Evolutionary conservation across 2,113 vertebrate genomes (phyloP).

Genomic region (Phocoena phocoena): DNA sequence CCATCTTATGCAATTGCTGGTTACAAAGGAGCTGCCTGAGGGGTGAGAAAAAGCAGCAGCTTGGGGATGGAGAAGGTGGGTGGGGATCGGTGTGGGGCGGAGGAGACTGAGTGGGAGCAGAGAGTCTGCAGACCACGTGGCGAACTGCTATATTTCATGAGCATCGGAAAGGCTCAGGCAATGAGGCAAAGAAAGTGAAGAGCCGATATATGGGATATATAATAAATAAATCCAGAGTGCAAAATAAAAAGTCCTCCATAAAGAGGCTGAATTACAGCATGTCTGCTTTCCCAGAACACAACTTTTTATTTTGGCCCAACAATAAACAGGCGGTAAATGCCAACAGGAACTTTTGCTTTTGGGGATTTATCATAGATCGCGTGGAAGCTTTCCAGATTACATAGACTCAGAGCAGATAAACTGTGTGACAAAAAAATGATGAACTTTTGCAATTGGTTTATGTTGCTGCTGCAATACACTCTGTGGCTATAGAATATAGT

Average conservation of each 20-base stretch:
- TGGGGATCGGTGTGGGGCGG: not conserved
- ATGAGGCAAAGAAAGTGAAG: not conserved
- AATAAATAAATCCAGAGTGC: not conserved
- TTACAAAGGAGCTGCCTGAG: not conserved
- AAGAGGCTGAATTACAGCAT: not conserved
- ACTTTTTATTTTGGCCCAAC: not conserved
- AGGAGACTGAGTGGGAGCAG: not conserved
- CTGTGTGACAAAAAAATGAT: not conserved
- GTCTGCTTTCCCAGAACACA: not conserved
- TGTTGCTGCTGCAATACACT: not conserved
- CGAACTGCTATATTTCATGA: fast-evolving
- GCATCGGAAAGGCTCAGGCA: not conserved
- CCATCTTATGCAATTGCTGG: not conserved
- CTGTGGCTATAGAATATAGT: not conserved
- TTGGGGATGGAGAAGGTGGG: not conserved
- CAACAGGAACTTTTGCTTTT: not conserved
- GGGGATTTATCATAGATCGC: not conserved
- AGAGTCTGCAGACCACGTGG: not conserved
- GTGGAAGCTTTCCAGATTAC: not conserved
- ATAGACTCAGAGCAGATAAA: not conserved
- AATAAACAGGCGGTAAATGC: not conserved
- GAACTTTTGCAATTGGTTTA: not conserved
- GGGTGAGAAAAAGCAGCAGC: fast-evolving
- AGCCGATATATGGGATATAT: not conserved
- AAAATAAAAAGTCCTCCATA: not conserved